Evolutionary conservation across 2,797 vertebrate species (phyloP), one percentile per base, ranked within the genome.

Genomic region (Pantherophis vulpinus): DNA sequence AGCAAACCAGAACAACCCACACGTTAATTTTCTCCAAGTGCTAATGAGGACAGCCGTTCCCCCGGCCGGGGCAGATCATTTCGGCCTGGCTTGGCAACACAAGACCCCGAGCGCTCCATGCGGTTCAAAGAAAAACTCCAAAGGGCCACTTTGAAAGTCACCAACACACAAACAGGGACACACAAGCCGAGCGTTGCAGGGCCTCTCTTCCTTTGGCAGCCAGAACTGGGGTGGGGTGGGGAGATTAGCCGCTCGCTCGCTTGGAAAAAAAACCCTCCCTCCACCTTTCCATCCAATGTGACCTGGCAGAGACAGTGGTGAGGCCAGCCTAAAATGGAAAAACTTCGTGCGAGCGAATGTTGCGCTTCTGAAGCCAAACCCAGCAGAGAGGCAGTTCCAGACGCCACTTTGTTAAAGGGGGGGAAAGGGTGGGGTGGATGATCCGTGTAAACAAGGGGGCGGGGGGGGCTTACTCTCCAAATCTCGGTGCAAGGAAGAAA

Each of bases 41-140:
- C 18, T 8, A 5, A 42, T 10, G 18, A 32, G n/a, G 63, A 32
- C 63, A 66, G 63, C 63, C 27, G 0, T 66, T 4, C 63, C 63
- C 29, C 3, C 55, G 3, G 2, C 1, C 6, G 9, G 27, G 29
- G 5, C 0, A 8, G n/a, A 74, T 23, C 32, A 20, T 20, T 32
- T 32, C 13, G 0, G 66, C n/a, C 37, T 10, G 32, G 32, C 32
- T 10, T 42, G 32, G 66, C 66, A 13, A 18, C 0, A 6, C 14
- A 8, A 7, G 66, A 32, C 4, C 18, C 20, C 0, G 0, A 3
- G 37, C 0, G 37, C 20, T 5, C 20, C 74, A 0, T 4, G 74
- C 0, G 3, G 7, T 37, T 79, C 20, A 12, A 4, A 23, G 18
- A 10, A 42, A 23, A 25, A 42, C 3, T 8, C 37, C 37, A 1